Base-by-base conservation (phyloP, 1,140 invertebrate genomes). In the Spodoptera litura region DNA sequence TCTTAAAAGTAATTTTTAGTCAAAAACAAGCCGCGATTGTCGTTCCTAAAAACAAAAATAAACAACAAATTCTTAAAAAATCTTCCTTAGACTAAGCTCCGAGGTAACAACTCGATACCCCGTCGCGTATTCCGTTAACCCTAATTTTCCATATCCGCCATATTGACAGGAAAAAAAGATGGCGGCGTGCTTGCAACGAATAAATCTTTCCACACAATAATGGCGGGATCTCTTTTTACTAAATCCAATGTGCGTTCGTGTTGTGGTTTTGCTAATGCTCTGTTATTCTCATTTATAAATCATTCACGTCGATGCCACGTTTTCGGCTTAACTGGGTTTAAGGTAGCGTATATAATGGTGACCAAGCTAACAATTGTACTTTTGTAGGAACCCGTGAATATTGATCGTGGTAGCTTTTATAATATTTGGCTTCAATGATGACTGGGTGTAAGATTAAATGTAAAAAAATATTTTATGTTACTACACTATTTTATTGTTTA, bases 251-350 rank as follows among this genome's bases (percentile, higher is more conserved):
- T 74, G 76, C 86, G 83, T 86, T 84, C 84, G 87, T 89, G 85
- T 83, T 89, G 89, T 81, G 91, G 88, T 87, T 88, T 81, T 78
- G 78, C 88, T 92, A 91, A 91, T 88, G 88, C 85, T 74, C 78
- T 85, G 86, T 89, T 91, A 88, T 89, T 82, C 87, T 80, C 84
- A 85, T 87, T 87, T 87, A 88, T 91, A 91, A 90, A 90, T 91
- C 89, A 91, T 89, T 90, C 83, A 85, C 81, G 86, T 88, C 89
- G 88, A 89, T 89, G 78, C 81, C 85, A 82, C 82, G 88, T 78
- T 72, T 78, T 38, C 59, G 68, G 74, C 59, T 78, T 72, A 78
- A 75, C 73, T 35, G 62, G 74, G 74, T 56, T 77, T 68, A 68
- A 35, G n/a, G 74, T 66, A 20, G 66, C 71, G 61, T 59, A 55